Percentiles rank a stretch among this genome's conserved stretches.
Evolutionary conservation across 2,113 vertebrate species (phyloP).

Genomic region (Ondatra zibethicus): DNA sequence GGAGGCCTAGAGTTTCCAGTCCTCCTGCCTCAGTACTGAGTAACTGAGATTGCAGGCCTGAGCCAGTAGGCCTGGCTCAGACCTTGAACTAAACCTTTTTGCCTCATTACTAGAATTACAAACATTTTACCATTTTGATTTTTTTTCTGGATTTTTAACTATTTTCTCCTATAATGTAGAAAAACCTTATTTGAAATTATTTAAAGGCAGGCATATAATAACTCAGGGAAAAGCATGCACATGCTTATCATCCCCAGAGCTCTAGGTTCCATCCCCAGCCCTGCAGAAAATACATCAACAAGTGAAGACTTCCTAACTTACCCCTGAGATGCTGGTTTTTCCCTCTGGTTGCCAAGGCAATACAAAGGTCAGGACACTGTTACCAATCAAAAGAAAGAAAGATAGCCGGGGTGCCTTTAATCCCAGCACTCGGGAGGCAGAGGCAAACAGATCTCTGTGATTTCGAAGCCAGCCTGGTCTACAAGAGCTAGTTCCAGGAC

Average conservation of each 20-base stretch:
- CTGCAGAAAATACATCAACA: neutral
- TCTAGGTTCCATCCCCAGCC: neutral
- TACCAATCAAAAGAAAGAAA: slow-evolving; percentile 15
- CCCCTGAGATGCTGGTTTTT: slow-evolving; percentile 6
- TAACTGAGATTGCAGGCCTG: neutral
- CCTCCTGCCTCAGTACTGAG: neutral
- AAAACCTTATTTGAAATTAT: neutral
- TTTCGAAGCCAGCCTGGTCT: too few relatives aligned
- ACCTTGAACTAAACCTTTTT: neutral
- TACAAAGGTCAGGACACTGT: slow-evolving; percentile 28
- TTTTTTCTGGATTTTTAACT: neutral
- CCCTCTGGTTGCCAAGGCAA: slow-evolving; percentile 28
- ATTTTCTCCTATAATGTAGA: slow-evolving; percentile 57
- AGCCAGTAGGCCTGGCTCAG: neutral
- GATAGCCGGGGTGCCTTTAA: too few relatives aligned
- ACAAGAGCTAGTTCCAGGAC: too few relatives aligned
- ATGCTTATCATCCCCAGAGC: neutral
- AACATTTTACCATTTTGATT: neutral
- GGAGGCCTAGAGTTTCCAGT: neutral
- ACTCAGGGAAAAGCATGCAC: neutral
- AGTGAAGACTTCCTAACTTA: neutral
- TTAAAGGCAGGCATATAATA: neutral
- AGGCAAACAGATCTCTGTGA: too few relatives aligned
- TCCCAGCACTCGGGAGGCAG: too few relatives aligned
- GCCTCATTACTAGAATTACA: neutral